Evolutionary conservation across 2,888 invertebrate genomes (phyloP).

Genomic region (Pyralis farinalis): DNA sequence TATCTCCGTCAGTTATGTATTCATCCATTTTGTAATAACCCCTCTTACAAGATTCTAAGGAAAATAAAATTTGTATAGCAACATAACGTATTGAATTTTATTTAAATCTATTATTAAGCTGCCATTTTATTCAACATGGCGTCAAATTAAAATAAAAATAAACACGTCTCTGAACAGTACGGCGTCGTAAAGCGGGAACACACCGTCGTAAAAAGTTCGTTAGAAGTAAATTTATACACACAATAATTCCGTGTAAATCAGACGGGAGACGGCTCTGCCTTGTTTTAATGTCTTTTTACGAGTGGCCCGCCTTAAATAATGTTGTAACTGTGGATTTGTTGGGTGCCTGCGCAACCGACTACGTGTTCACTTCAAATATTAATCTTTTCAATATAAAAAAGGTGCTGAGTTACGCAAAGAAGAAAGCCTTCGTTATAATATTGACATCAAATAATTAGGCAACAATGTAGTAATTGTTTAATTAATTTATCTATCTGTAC

Average conservation of each 20-base stretch:
- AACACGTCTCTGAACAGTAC: slow-evolving; percentile 19
- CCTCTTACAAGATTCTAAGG: neutral
- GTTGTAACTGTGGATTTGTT: slow-evolving; percentile 9
- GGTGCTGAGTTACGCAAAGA: too few species aligned
- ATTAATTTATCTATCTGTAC: too few species aligned
- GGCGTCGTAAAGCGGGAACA: slow-evolving; percentile 36
- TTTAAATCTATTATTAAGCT: neutral
- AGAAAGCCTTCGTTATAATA: too few species aligned
- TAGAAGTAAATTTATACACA: slow-evolving; percentile 52
- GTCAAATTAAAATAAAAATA: slow-evolving; percentile 24
- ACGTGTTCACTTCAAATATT: too few species aligned
- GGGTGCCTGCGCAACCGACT: neutral
- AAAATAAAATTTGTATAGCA: neutral
- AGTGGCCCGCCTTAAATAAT: slow-evolving; percentile 21
- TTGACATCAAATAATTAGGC: too few species aligned
- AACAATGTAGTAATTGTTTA: too few species aligned
- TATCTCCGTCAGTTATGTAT: too few species aligned
- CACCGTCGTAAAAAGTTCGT: slow-evolving; percentile 56
- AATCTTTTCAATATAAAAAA: too few species aligned
- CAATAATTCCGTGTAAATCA: slow-evolving; percentile 51
- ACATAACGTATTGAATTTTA: neutral
- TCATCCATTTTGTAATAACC: too few species aligned
- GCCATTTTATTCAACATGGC: slow-evolving; percentile 12
- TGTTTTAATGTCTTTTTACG: slow-evolving; percentile 29
- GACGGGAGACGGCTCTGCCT: slow-evolving; percentile 16